Evolutionary conservation across 2,888 invertebrate genomes (phyloP), one percentile per base, ranked within the genome.

Genomic region (Plebejus anna): DNA sequence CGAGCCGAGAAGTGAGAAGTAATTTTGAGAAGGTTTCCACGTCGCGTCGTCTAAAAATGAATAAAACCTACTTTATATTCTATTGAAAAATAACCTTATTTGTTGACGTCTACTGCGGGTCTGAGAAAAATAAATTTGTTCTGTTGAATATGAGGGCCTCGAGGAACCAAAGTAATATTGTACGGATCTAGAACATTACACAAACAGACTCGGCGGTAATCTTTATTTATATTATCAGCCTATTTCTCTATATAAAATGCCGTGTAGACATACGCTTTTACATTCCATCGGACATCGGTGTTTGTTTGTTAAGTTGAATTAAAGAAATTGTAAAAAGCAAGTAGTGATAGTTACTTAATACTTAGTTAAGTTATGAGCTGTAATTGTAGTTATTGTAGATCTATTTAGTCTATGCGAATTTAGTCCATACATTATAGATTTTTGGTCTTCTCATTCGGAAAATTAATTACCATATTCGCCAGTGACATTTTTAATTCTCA

Each of bases 51-150:
- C 83, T 86, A 83, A 86, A 85, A 85, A 88, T 83, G 84, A 86
- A 88, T 88, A 88, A 85, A 87, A 84, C 83, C 82, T 70, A 36
- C 70, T 76, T 57, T 57, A 76, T 76, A 84, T 83, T 87, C 85
- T 87, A 89, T 90, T 89, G 90, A 90, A 91, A 90, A 90, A 91
- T 91, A 90, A 88, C 88, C 87, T 90, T 91, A 90, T 92, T 92
- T 92, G 90, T 92, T 92, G 91, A 91, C 90, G 89, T 91, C 91
- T 91, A 88, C 89, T 89, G 83, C 84, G 86, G 88, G 90, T 85
- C 86, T 86, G 89, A 88, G 90, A 82, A 87, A 90, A 90, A 92
- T 92, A 92, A 91, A 92, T 91, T 89, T 89, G 86, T 84, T 88
- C 87, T 84, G 83, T 84, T 86, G 87, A 87, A 88, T 90, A 88